phyloP scores from a whole-genome alignment of 2,888 invertebrate species.

The Petrolisthes manimaculis region DNA sequence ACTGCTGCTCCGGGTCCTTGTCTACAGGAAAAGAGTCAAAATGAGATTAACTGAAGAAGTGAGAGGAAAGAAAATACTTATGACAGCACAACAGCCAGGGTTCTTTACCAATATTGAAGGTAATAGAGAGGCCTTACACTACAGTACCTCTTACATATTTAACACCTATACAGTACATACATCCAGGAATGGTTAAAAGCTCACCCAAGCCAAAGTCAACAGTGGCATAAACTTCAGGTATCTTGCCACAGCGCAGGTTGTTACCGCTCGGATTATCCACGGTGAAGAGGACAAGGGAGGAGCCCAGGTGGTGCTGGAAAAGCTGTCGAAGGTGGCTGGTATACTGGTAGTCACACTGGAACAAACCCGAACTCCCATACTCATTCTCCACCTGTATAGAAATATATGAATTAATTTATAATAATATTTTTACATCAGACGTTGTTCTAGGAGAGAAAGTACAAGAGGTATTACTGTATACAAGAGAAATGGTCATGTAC shows the following conservation, averaged over 20 bases:
- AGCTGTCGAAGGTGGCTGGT: conserved; percentile 78
- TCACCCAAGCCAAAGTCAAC: conserved; percentile 78
- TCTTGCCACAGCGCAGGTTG: conserved; percentile 77
- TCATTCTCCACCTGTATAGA: conserved; percentile 42
- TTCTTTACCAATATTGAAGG: too few relatives aligned
- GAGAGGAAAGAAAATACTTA: background rate
- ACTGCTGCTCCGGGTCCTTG: background rate
- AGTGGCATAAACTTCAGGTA: conserved; percentile 81
- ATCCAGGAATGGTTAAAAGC: background rate
- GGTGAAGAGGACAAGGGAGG: conserved; percentile 83
- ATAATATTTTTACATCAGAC: too few relatives aligned
- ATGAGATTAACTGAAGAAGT: background rate
- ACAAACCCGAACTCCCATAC: conserved; percentile 69
- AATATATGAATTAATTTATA: too few relatives aligned
- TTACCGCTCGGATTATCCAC: conserved; percentile 79
- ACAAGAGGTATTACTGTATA: too few relatives aligned
- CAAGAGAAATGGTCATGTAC: too few relatives aligned
- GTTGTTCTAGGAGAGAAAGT: too few relatives aligned
- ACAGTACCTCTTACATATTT: background rate
- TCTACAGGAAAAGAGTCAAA: too few relatives aligned
- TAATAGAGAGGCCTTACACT: background rate
- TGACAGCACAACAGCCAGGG: too few relatives aligned
- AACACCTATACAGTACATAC: background rate
- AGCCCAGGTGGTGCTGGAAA: conserved; percentile 74
- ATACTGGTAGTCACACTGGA: conserved; percentile 78